Base-by-base conservation (phyloP, 2,797 vertebrate genomes). In the Arvicola amphibius region DNA sequence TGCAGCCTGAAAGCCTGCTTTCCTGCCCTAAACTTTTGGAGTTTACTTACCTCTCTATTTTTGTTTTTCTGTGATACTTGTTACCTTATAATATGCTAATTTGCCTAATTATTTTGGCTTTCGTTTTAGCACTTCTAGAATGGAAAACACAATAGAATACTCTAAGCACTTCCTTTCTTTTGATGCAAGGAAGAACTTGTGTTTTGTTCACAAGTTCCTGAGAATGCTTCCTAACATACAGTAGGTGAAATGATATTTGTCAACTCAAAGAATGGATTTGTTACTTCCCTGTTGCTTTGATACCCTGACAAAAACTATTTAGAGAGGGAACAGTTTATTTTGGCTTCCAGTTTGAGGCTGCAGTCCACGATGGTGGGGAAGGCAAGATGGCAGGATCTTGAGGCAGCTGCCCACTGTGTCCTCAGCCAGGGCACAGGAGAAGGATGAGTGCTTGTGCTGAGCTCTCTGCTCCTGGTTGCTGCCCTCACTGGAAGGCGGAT, bases 191-290 rank as follows among this genome's bases (percentile, higher is more conserved):
- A 93, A 74, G 53, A 90, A 67, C 17, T 9, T 90, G 25, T n/a
- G 93, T 53, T 88, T 95, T 81, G 63, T 74, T 95, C 25, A 80
- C 21, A 53, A 89, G 37, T 95, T 95, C 25, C 63, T 92, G 51
- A 67, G 83, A 91, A 90, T 40, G 84, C 74, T 76, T 86, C 34
- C 27, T 91, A n/a, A 77, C 32, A 43, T 92, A 48, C 12, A 87
- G 1, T 80, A 96, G 46, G 19, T 94, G n/a, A 91, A 1, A 88
- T 95, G 90, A 65, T 88, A 80, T 91, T 94, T 91, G 65, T 67
- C 84, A 34, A 73, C 65, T 51, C 23, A 96, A 92, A 90, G 40
- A 65, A 53, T 91, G 37, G 81, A 63, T 53, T 71, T 40, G 69
- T 37, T 74, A 12, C 14, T 37, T 32, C 37, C 34, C 51, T 59